Evolutionary conservation across 2,888 invertebrate species (phyloP), one percentile per base, ranked within the genome.

Genomic region (Ophion ellenae): DNA sequence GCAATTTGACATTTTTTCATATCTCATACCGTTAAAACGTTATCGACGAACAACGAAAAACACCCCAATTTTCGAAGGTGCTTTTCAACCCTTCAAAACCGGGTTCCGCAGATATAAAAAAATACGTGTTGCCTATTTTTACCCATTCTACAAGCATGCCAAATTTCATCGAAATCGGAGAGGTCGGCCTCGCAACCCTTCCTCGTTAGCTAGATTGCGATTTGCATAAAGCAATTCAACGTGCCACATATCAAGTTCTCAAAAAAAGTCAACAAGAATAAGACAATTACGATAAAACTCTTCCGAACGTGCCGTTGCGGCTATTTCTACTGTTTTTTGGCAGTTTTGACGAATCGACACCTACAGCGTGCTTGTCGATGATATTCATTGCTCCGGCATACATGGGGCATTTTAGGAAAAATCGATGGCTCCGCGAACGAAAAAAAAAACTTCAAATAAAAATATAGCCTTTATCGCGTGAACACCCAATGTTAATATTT

Each of bases 151-250:
- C 32, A 32, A 32, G 32, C 0, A 32, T 32, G 32, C 4, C 32
- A 32, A 32, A 32, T 32, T 32, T 4, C 32, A 32, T 32, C 32
- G 32, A 32, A 32, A 32, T 32, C 32, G 32, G 32, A 32, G 32
- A 32, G 32, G 0, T 4, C 32, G 32, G 4, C 32, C 32, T 32
- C 32, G 32, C 32, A 2, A 32, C 4, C 32, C 4, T 32, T 32
- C 32, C 32, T 28, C 3, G 28, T 2, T 28, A 28, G 1, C 91
- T 90, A 91, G 93, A 93, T 93, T 92, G 91, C 91, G 91, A 93
- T 93, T 93, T 93, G 92, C 93, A 93, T 93, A 93, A 93, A 93
- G 92, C 92, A 92, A 93, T n/a, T n/a, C n/a, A n/a, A n/a, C n/a
- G n/a, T n/a, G n/a, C n/a, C n/a, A n/a, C n/a, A n/a, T n/a, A n/a